These are phyloP conservation scores for Tiliacea aurago DNA, from an alignment of 2,888 invertebrate species.

Conservation along the genomic window DNA sequence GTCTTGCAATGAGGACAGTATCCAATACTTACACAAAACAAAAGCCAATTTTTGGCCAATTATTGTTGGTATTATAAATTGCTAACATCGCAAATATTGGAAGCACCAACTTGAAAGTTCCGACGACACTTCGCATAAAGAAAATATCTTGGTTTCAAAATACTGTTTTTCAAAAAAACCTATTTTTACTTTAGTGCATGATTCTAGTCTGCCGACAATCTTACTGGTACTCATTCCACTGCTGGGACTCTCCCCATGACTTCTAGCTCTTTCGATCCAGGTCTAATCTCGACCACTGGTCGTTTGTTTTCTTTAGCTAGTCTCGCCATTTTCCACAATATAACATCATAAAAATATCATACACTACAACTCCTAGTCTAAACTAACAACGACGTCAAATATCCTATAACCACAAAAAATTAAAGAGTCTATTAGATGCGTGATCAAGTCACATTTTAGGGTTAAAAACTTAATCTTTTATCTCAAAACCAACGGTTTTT, in stretches of 20 bases:
- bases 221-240: neutral
- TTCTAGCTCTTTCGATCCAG: neutral
- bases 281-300: neutral
- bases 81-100: neutral
- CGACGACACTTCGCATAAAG: neutral
- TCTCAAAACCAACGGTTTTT: slow-evolving; percentile 58
- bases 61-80: neutral
- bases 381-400: slow-evolving; percentile 55
- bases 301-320: neutral
- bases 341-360: neutral
- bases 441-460: slow-evolving; percentile 64
- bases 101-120: neutral
- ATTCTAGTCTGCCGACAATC: neutral
- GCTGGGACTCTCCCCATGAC: neutral
- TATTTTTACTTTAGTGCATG: neutral
- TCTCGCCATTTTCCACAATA: neutral
- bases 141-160: neutral
- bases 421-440: slow-evolving; percentile 49
- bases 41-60: no score
- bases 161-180: neutral
- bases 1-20: neutral
- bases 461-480: slow-evolving; percentile 68
- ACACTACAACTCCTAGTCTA: slow-evolving; percentile 36
- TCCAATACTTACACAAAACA: neutral
- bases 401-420: slow-evolving; percentile 32